A percentile compares a stretch with the other conserved stretches of the same genome.
Evolutionary conservation across 2,797 vertebrate genomes (phyloP).

Genomic region (Rhinogobio ventralis): DNA sequence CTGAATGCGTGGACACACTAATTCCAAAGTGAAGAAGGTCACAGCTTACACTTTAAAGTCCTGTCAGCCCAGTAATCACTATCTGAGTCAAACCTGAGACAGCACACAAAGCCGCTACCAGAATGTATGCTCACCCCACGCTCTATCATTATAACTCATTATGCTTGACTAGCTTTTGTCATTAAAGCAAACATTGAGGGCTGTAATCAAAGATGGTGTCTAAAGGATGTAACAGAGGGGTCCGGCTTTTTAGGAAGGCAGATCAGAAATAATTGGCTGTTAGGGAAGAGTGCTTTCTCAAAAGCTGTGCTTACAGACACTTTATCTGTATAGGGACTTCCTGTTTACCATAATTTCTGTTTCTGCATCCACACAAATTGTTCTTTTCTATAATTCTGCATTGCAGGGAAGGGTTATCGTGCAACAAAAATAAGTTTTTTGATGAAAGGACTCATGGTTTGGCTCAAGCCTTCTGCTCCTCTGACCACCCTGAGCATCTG

Average conservation of each 20-base stretch:
- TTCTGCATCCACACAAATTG: slow-evolving; percentile 27
- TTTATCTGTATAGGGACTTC: slow-evolving; percentile 9
- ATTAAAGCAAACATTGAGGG: slow-evolving; percentile 62
- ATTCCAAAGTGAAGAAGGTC: slow-evolving; percentile 62
- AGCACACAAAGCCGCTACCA: slow-evolving; percentile 17
- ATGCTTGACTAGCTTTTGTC: slow-evolving; percentile 52
- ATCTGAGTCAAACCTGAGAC: slow-evolving; percentile 55
- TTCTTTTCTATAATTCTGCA: not conserved
- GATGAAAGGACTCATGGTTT: slow-evolving; percentile 33
- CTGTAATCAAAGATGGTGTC: slow-evolving; percentile 63
- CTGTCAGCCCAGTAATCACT: slow-evolving; percentile 56
- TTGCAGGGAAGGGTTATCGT: slow-evolving; percentile 45
- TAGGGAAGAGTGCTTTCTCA: slow-evolving; percentile 46
- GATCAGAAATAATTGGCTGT: slow-evolving; percentile 60
- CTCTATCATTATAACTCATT: slow-evolving; percentile 67
- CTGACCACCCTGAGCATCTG: slow-evolving; percentile 48
- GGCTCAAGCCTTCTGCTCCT: slow-evolving; percentile 25
- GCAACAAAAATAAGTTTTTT: slow-evolving; percentile 39
- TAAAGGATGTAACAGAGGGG: slow-evolving; percentile 43
- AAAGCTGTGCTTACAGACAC: slow-evolving; percentile 25
- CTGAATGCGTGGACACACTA: slow-evolving; percentile 57
- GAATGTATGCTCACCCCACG: slow-evolving; percentile 31
- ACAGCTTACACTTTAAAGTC: slow-evolving; percentile 59
- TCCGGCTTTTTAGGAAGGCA: slow-evolving; percentile 33
- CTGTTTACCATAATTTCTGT: slow-evolving; percentile 26